Percentiles rank a stretch among this genome's conserved stretches.
These are phyloP conservation scores for Nomada ferruginata DNA, from an alignment of 2,888 invertebrate species.

Conservation along the genomic window DNA sequence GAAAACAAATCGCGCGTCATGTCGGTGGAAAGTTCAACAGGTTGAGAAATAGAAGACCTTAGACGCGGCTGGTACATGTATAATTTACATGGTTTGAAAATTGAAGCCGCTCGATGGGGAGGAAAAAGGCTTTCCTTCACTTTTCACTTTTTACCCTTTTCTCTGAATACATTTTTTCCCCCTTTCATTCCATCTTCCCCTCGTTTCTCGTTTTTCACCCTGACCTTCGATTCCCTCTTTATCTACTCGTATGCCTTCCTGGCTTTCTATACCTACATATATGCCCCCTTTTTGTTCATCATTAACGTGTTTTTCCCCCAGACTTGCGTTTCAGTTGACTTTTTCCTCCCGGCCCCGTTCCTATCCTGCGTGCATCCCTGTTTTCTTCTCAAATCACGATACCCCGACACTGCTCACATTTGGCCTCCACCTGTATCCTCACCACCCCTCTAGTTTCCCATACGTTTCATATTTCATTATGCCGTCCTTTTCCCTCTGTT, in stretches of 20 bases:
- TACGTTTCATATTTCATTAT: neutral
- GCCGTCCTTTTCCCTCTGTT: neutral
- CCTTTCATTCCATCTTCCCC: neutral
- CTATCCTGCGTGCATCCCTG: neutral
- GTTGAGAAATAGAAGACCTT: constrained; percentile 65
- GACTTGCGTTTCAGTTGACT: neutral
- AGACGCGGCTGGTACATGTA: constrained; percentile 28
- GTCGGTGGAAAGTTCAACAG: constrained; percentile 67
- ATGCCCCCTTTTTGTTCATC: neutral
- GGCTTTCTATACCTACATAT: neutral
- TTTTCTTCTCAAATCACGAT: neutral
- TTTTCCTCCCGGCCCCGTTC: neutral
- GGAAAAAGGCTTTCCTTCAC: neutral
- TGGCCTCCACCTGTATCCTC: neutral
- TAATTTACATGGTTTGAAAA: constrained; percentile 35
- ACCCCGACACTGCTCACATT: neutral
- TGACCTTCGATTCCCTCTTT: constrained; percentile 3
- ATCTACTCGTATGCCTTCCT: neutral
- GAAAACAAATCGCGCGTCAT: constrained; percentile 66
- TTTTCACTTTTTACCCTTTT: neutral
- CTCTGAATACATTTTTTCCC: neutral
- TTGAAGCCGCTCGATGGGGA: constrained; percentile 25
- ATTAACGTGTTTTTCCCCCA: neutral
- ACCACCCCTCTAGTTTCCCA: neutral
- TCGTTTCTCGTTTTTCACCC: neutral